These are phyloP conservation scores for Canis aureus DNA, from an alignment of 2,113 vertebrate species.

Conservation along the genomic window DNA sequence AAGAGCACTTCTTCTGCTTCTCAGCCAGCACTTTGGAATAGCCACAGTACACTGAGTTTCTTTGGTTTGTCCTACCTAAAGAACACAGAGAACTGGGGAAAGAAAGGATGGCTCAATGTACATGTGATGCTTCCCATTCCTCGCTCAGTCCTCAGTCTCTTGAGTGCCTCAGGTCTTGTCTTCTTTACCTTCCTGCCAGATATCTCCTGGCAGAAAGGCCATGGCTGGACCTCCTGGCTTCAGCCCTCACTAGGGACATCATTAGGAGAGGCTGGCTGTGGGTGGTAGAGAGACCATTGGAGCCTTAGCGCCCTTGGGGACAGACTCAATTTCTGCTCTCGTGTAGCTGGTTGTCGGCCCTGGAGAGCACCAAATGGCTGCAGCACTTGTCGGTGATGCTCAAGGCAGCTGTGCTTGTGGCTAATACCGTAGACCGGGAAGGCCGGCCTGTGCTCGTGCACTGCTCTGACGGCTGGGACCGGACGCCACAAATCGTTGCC, in stretches of 20 bases:
- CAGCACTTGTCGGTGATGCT: conserved; percentile 99
- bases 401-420: conserved; percentile 96
- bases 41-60: conserved; percentile 25
- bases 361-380: conserved; percentile 99
- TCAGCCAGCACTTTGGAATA: not conserved
- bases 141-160: not conserved
- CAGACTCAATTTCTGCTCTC: conserved; percentile 1
- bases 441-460: conserved; percentile 97
- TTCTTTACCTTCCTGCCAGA: not conserved
- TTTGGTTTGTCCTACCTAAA: conserved; percentile 56
- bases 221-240: not conserved
- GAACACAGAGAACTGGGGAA: conserved; percentile 40
- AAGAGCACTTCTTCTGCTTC: not conserved
- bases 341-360: conserved; percentile 96
- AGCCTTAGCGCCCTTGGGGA: not conserved
- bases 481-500: conserved; percentile 97
- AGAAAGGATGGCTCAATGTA: not conserved
- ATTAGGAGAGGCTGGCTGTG: not conserved
- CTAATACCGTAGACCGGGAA: conserved; percentile 95
- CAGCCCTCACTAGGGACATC: not conserved
- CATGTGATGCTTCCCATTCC: not conserved
- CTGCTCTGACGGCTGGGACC: conserved; percentile 98
- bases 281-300: not conserved
- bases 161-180: not conserved
- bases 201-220: conserved; percentile 42